Conservation (phyloP, 2,797 vertebrate genomes). For the Mallotus villosus region DNA sequence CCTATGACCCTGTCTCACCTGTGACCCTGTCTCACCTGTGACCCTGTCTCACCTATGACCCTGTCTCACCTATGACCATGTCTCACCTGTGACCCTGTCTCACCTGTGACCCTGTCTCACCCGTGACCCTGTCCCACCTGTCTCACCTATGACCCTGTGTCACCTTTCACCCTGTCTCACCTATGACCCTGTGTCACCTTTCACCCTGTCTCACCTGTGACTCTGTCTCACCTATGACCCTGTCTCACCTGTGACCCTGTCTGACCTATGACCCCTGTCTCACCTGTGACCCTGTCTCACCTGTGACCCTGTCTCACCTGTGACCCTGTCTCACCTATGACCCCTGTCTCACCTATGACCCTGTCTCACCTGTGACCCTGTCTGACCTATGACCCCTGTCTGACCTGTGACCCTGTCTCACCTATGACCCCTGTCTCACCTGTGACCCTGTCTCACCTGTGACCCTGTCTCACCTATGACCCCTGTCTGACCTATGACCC, state of each 20-base stretch:
- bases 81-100: too few species aligned
- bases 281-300: slow-evolving; percentile 64
- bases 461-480: neutral
- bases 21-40: neutral
- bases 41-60: slow-evolving; percentile 84
- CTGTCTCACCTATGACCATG: too few species aligned
- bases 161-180: slow-evolving; percentile 74
- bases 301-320: slow-evolving; percentile 80
- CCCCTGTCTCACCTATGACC: slow-evolving; percentile 55
- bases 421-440: slow-evolving; percentile 69
- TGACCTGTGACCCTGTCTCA: too few species aligned
- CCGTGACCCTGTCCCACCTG: slow-evolving; percentile 85
- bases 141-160: neutral
- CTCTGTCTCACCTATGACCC: slow-evolving; percentile 86
- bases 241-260: slow-evolving; percentile 27
- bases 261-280: slow-evolving; percentile 86
- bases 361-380: slow-evolving; percentile 86
- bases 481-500: slow-evolving; percentile 85
- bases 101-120: slow-evolving; percentile 64
- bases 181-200: slow-evolving; percentile 93
- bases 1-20: slow-evolving; percentile 94
- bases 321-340: slow-evolving; percentile 82
- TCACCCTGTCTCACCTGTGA: neutral
- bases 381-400: too few species aligned
- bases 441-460: slow-evolving; percentile 77